These are phyloP conservation scores for Arizona elegans DNA, from an alignment of 2,113 vertebrate genomes.

Conservation along the genomic window DNA sequence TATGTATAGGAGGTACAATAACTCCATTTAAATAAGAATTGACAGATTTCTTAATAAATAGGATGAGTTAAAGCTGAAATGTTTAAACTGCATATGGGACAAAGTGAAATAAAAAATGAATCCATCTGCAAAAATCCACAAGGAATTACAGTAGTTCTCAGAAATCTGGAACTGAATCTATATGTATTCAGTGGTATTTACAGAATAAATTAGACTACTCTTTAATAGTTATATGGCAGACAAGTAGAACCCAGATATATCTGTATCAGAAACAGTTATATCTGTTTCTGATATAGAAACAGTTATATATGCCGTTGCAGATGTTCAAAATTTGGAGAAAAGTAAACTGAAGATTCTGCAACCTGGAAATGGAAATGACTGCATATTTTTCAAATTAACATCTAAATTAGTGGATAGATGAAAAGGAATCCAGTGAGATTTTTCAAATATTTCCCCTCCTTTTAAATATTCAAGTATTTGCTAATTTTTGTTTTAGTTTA, in stretches of 20 bases:
- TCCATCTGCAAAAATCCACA: background rate
- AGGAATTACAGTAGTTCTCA: background rate
- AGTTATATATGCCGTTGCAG: background rate
- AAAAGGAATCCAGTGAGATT: background rate
- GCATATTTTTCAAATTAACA: background rate
- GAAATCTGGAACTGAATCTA: background rate
- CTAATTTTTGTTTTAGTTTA: slow-evolving; percentile 7
- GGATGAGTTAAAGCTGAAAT: background rate
- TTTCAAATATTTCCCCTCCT: background rate
- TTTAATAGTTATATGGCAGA: background rate
- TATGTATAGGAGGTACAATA: background rate
- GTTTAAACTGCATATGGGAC: background rate
- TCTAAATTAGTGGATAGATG: background rate
- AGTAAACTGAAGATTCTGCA: background rate
- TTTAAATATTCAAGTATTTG: slow-evolving; percentile 15
- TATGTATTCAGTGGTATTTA: background rate
- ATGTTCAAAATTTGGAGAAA: background rate
- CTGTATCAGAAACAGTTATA: background rate
- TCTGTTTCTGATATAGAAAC: background rate
- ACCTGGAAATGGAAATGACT: background rate
- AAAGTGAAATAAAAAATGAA: background rate
- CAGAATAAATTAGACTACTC: background rate
- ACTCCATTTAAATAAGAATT: background rate
- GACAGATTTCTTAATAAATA: background rate
- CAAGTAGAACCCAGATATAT: background rate